These are phyloP conservation scores for Scaptomyza flava DNA, from an alignment of 2,888 invertebrate species.

Conservation along the genomic window DNA sequence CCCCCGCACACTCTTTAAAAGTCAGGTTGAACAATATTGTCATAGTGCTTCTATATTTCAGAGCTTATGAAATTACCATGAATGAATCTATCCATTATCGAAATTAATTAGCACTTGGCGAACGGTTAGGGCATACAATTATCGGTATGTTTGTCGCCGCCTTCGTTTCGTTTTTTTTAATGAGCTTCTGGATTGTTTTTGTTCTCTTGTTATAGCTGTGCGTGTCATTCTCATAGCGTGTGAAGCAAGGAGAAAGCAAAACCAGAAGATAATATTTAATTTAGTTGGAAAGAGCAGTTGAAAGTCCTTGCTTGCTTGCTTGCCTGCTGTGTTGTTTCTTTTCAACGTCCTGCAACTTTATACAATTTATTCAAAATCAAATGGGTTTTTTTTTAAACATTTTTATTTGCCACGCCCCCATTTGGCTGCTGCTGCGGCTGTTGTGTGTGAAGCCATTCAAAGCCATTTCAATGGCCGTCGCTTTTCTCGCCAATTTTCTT, in stretches of 20 bases:
- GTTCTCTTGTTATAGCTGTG: conserved; percentile 60
- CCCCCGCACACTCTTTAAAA: neutral
- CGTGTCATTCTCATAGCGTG: conserved; percentile 63
- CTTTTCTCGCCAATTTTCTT: conserved; percentile 80
- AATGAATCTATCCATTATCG: conserved; percentile 2
- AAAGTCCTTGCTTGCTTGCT: neutral
- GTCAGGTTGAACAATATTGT: conserved; percentile 29
- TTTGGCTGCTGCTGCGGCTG: conserved; percentile 1
- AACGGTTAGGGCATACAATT: conserved; percentile 6
- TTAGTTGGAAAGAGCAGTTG: conserved; percentile 31
- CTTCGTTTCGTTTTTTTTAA: conserved; percentile 66
- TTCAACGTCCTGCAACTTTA: conserved; percentile 64
- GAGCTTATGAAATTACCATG: conserved; percentile 19
- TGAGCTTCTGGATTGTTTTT: conserved; percentile 55
- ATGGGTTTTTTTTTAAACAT: conserved; percentile 70
- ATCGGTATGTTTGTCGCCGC: conserved; percentile 15
- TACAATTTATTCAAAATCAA: conserved; percentile 79
- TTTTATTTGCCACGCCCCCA: conserved; percentile 41
- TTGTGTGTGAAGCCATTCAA: conserved; percentile 62
- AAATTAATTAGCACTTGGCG: conserved; percentile 12
- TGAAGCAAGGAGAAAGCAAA: neutral
- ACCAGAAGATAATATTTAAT: conserved; percentile 64
- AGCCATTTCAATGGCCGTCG: conserved; percentile 75
- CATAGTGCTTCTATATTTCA: conserved; percentile 31
- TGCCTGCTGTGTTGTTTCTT: neutral